Conservation (phyloP, 2,888 invertebrate genomes). For the Drosophila vallismaia region DNA sequence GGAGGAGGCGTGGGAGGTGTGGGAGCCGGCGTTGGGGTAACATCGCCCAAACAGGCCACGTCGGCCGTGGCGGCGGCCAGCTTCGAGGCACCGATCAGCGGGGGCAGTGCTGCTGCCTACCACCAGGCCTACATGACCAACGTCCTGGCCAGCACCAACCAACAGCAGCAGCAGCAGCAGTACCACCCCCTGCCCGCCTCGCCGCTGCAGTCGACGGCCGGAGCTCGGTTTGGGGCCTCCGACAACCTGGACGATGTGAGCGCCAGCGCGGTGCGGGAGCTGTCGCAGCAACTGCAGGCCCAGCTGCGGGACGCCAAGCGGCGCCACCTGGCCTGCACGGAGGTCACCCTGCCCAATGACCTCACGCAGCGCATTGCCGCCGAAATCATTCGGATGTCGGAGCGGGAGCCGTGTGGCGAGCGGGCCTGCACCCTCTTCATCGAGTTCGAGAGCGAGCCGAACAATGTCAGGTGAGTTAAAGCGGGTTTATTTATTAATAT, state of each 20-base stretch:
- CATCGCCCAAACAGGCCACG: conserved; percentile 43
- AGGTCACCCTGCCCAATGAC: conserved; percentile 93
- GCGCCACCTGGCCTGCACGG: conserved; percentile 91
- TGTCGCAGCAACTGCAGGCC: conserved; percentile 90
- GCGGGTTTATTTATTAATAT: not conserved
- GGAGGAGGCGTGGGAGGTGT: conserved; percentile 14
- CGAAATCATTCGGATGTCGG: conserved; percentile 92
- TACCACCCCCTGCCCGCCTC: conserved; percentile 56
- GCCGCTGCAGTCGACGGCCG: conserved; percentile 68
- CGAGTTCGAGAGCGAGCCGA: conserved; percentile 90
- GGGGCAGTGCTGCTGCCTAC: conserved; percentile 45
- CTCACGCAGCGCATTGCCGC: conserved; percentile 91
- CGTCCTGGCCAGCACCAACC: conserved; percentile 46
- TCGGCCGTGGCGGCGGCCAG: conserved; percentile 53
- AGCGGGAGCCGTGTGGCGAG: conserved; percentile 95
- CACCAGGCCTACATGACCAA: conserved; percentile 59
- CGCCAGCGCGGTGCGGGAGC: conserved; percentile 84
- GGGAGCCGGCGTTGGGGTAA: not conserved
- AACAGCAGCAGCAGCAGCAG: conserved; percentile 34
- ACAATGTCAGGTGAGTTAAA: conserved; percentile 84
- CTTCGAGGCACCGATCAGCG: conserved; percentile 48
- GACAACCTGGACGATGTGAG: conserved; percentile 76
- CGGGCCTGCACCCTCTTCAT: conserved; percentile 94
- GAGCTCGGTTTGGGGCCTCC: conserved; percentile 58
- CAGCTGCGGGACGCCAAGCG: conserved; percentile 92